A percentile compares a stretch with the other conserved stretches of the same genome.
Conservation (phyloP, 1,140 invertebrate species). For the Aricia agestis region DNA sequence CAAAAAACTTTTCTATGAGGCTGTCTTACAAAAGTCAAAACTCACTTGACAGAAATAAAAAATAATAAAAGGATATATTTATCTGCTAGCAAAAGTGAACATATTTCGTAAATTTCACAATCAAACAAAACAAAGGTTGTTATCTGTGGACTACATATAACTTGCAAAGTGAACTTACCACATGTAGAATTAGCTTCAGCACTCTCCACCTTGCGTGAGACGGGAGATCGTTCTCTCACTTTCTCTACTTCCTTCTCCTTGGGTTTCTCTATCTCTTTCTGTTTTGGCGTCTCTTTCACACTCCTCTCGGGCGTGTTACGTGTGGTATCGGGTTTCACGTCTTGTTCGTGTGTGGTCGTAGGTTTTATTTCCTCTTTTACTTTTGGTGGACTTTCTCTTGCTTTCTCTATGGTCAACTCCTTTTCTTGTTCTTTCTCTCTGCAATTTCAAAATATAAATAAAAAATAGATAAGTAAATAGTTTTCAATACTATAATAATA, state of each 20-base stretch:
- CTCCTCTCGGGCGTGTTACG: constrained; percentile 41
- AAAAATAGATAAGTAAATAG: too few species aligned
- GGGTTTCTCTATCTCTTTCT: constrained; percentile 15
- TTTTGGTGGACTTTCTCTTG: constrained; percentile 22
- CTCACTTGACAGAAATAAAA: too few species aligned
- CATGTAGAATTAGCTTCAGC: constrained; percentile 63
- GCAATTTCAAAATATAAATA: constrained; percentile 12
- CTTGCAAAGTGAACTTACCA: too few species aligned
- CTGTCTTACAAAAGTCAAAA: too few species aligned
- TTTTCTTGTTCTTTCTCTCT: constrained; percentile 48
- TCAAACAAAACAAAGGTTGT: too few species aligned
- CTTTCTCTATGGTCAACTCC: constrained; percentile 26
- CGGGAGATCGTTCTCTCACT: constrained; percentile 28
- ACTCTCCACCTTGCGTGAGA: constrained; percentile 30
- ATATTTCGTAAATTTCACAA: too few species aligned
- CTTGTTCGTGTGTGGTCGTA: constrained; percentile 29
- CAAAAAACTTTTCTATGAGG: too few species aligned
- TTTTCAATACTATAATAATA: too few species aligned
- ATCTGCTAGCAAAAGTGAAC: too few species aligned
- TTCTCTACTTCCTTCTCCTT: constrained; percentile 20
- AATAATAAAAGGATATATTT: too few species aligned
- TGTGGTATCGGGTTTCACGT: constrained; percentile 49
- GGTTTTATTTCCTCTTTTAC: constrained; percentile 30
- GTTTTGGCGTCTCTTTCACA: constrained; percentile 19
- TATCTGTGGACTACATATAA: too few species aligned